Evolutionary conservation across 23 tunicate genomes (phyloP).

Genomic region (Halocynthia aurantium): DNA sequence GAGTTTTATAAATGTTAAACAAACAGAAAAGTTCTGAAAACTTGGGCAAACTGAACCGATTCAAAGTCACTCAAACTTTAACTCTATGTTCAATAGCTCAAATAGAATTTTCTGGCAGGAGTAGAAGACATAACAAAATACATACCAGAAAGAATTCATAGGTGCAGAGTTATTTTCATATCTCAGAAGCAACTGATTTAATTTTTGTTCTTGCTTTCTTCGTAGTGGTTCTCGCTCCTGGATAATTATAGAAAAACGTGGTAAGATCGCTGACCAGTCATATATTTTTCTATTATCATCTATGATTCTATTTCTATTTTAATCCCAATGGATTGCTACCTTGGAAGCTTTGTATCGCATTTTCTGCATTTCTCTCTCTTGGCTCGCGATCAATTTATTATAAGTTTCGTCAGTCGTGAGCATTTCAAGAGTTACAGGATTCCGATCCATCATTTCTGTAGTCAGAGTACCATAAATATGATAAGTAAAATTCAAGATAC

Average conservation of each 20-base stretch:
- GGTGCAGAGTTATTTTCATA: neutral
- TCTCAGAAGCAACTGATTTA: neutral
- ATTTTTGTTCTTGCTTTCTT: slow-evolving; percentile 15
- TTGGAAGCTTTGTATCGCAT: neutral
- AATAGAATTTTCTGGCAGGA: neutral
- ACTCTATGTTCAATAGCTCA: neutral
- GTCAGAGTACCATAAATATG: neutral
- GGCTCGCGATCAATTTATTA: neutral
- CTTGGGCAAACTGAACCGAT: too few species aligned
- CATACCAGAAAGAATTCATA: slow-evolving; percentile 7
- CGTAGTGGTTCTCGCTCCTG: slow-evolving; percentile 14
- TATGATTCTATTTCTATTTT: too few species aligned
- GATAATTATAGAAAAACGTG: neutral
- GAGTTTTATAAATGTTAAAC: too few species aligned
- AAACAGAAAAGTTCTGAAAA: too few species aligned
- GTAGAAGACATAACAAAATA: neutral
- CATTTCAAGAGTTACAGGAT: slow-evolving; percentile 17
- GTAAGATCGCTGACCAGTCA: neutral
- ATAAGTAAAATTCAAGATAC: neutral
- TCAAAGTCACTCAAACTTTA: too few species aligned
- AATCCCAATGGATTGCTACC: neutral
- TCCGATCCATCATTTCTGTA: slow-evolving; percentile 12
- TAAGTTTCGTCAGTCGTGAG: slow-evolving; percentile 5
- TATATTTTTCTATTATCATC: too few species aligned
- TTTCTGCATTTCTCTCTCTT: slow-evolving; percentile 6